Evolutionary conservation across 2,797 vertebrate genomes (phyloP).

Genomic region (Alca torda): DNA sequence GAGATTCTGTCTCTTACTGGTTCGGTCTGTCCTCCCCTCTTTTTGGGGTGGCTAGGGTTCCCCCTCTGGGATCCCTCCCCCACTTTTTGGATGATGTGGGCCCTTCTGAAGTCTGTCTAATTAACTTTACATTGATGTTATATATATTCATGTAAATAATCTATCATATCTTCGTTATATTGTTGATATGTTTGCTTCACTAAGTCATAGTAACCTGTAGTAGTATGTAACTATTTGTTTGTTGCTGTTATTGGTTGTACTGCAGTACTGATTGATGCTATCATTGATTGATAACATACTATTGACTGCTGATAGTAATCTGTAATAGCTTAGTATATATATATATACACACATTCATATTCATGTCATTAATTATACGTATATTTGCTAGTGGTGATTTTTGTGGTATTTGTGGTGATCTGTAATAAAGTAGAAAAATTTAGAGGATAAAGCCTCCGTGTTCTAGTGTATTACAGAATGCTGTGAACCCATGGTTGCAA

Average conservation of each 20-base stretch:
- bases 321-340: background rate
- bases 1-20: background rate
- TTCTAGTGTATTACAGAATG: background rate
- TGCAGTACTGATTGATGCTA: background rate
- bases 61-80: background rate
- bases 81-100: background rate
- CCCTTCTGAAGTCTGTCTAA: background rate
- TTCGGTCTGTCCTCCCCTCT: background rate
- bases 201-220: background rate
- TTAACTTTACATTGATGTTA: rapidly evolving
- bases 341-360: background rate
- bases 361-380: background rate
- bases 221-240: background rate
- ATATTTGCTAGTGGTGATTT: background rate
- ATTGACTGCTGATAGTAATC: background rate
- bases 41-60: background rate
- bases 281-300: background rate
- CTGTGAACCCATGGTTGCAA: background rate
- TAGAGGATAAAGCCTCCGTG: background rate
- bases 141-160: background rate
- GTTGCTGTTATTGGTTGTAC: background rate
- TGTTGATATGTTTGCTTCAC: background rate
- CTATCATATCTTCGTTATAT: background rate
- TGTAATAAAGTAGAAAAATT: background rate
- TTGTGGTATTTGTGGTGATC: background rate